Evolutionary conservation across 2,888 invertebrate species (phyloP).

Genomic region (Nebria salina): DNA sequence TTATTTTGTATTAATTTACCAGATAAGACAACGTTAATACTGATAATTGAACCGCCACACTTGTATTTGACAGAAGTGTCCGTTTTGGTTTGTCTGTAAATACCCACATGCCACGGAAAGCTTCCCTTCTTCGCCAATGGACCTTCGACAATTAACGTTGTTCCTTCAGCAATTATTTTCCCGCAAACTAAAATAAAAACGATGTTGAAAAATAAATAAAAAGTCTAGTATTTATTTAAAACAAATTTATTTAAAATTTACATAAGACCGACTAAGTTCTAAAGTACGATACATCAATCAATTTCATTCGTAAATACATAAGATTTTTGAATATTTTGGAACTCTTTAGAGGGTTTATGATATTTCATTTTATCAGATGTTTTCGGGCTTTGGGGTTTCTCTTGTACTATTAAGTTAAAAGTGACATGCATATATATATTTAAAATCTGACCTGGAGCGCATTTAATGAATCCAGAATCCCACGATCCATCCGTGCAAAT

Average conservation of each 20-base stretch:
- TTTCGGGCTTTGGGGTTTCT: background rate
- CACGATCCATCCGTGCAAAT: slow-evolving; percentile 40
- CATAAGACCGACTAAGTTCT: background rate
- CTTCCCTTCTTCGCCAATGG: slow-evolving; percentile 52
- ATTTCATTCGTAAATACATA: background rate
- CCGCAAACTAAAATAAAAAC: slow-evolving; percentile 55
- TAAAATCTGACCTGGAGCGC: slow-evolving; percentile 39
- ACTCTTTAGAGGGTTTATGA: background rate
- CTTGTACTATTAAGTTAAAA: background rate
- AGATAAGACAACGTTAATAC: slow-evolving; percentile 54
- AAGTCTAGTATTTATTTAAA: background rate
- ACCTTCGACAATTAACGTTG: slow-evolving; percentile 55
- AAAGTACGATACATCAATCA: background rate
- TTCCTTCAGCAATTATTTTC: slow-evolving; percentile 53
- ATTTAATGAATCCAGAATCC: slow-evolving; percentile 36
- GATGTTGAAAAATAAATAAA: slow-evolving; percentile 4
- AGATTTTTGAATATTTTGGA: background rate
- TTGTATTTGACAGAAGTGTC: slow-evolving; percentile 46
- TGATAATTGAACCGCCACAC: slow-evolving; percentile 57
- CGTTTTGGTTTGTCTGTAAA: slow-evolving; percentile 50
- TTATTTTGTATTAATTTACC: slow-evolving; percentile 50
- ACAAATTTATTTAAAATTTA: no score
- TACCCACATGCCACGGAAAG: slow-evolving; percentile 58
- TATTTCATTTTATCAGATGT: background rate
- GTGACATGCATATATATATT: background rate